Evolutionary conservation across 2,797 vertebrate genomes (phyloP).

Genomic region (Sebastes oblongus): DNA sequence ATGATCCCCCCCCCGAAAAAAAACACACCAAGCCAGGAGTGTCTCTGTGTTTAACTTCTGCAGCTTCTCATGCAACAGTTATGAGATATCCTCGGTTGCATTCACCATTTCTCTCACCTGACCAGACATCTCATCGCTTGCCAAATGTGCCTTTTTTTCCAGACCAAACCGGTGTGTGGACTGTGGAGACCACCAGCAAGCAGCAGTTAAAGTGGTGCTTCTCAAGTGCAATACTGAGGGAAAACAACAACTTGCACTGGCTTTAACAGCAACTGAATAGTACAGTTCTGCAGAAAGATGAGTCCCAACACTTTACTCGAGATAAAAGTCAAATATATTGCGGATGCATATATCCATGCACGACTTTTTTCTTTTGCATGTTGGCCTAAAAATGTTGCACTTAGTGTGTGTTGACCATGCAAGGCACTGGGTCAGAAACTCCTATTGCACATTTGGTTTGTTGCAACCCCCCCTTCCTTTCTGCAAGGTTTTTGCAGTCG

Average conservation of each 20-base stretch:
- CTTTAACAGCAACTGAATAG: constrained; percentile 20
- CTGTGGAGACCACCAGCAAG: constrained; percentile 5
- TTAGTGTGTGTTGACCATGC: constrained; percentile 65
- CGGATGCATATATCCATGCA: constrained; percentile 24
- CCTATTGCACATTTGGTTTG: constrained; percentile 73
- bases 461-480: constrained; percentile 61
- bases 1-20: neutral
- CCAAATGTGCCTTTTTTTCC: constrained; percentile 16
- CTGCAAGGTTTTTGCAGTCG: constrained; percentile 49
- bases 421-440: constrained; percentile 72
- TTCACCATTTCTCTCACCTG: constrained; percentile 29
- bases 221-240: constrained; percentile 18
- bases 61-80: constrained; percentile 68
- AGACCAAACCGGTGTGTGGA: constrained; percentile 5
- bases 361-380: constrained; percentile 28
- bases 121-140: constrained; percentile 36
- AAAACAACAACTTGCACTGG: constrained; percentile 27
- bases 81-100: constrained; percentile 31
- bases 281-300: constrained; percentile 15
- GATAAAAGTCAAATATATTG: constrained; percentile 4
- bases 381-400: constrained; percentile 53
- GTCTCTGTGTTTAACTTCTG: constrained; percentile 38
- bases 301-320: constrained; percentile 11
- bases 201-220: neutral
- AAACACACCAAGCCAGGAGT: constrained; percentile 3